These are phyloP conservation scores for Scaptomyza hsui DNA, from an alignment of 1,140 invertebrate species.

Conservation along the genomic window DNA sequence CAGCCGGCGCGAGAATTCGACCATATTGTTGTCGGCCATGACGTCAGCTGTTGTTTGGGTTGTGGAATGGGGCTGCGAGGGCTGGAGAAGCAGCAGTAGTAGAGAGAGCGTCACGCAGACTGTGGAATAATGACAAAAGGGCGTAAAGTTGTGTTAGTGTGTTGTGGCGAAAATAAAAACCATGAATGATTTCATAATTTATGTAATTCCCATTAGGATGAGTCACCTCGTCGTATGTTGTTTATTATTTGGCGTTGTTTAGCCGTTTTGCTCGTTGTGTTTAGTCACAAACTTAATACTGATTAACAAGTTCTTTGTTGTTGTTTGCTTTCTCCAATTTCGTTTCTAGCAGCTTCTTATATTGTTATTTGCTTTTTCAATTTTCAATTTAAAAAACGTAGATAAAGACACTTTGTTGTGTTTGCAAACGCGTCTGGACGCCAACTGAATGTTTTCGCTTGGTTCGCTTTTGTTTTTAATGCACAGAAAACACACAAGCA, in stretches of 20 bases:
- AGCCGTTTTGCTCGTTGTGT: conserved; percentile 56
- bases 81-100: conserved; percentile 30
- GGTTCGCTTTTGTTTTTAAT: conserved; percentile 15
- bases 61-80: conserved; percentile 18
- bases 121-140: conserved; percentile 21
- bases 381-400: neutral
- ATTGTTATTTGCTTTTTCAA: neutral
- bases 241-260: conserved; percentile 28
- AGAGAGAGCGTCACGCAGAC: conserved; percentile 49
- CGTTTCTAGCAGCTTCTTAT: neutral
- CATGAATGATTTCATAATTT: conserved; percentile 57
- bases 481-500: neutral
- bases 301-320: conserved; percentile 10
- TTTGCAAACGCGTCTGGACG: conserved; percentile 19
- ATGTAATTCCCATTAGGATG: conserved; percentile 62
- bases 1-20: conserved; percentile 58
- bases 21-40: conserved; percentile 36
- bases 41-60: conserved; percentile 9
- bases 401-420: neutral
- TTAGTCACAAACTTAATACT: conserved; percentile 12
- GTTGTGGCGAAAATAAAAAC: conserved; percentile 4
- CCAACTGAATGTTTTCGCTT: conserved; percentile 46
- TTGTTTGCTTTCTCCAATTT: conserved; percentile 40
- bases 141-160: neutral
- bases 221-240: conserved; percentile 63